Base-by-base conservation (phyloP, 2,797 vertebrate genomes). In the Leuciscus waleckii region DNA sequence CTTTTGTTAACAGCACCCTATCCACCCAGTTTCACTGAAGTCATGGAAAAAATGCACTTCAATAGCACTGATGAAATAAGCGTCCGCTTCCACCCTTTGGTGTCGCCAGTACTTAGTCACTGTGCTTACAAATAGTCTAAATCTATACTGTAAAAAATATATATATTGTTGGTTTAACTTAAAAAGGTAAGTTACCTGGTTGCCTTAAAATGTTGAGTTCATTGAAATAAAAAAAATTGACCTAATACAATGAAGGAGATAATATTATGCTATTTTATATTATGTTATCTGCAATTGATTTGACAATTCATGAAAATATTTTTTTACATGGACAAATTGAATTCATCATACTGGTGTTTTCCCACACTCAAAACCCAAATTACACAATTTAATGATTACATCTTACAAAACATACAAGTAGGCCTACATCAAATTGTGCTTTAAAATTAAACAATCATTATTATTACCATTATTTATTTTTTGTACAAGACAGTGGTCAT, bases 1-100 rank as follows among this genome's bases (percentile, higher is more conserved):
- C 26, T n/a, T 68, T 51, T 56, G 61, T 41, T 67, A 5, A 51
- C 13, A 1, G 26, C 19, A n/a, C 56, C 8, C 13, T n/a, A 54
- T 56, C 37, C 74, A 69, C 46, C 65, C 49, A 69, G 14, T 4
- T 2, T 39, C 23, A 56, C 2, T 35, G 7, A 78, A 69, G 46
- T 77, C 74, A 78, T 84, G 82, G 82, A 77, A 70, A 46, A 26
- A 23, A 9, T 35, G 37, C 2, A 21, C 58, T 46, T 46, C 5
- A 82, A 26, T 9, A 39, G 29, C 5, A 7, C 16, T 37, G 58
- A 83, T 29, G n/a, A 29, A 21, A 83, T 39, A 17, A 32, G 51
- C 0, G 1, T 3, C 19, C 1, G 26, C 46, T n/a, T 26, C 39
- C 29, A 65, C 41, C 41, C 81, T 26, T 65, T 11, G 10, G 58